Evolutionary conservation across 92 coral and sea anemone genomes (phyloP).

Genomic region (Siderastrea siderea): DNA sequence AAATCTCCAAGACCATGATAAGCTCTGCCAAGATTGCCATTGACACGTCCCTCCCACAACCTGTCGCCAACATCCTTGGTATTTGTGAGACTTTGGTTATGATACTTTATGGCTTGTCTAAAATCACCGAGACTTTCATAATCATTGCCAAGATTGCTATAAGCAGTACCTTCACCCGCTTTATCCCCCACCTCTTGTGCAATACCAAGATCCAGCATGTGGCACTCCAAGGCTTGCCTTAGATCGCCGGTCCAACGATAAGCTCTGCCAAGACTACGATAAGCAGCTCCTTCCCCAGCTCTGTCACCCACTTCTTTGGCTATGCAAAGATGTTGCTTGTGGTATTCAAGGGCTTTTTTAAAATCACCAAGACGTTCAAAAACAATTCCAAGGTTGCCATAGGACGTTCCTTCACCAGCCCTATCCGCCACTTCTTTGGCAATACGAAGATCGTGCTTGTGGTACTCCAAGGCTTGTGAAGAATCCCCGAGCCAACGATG

Average conservation of each 20-base stretch:
- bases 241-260: too few species aligned
- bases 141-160: too few species aligned
- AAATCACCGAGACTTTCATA: too few species aligned
- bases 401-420: neutral
- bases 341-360: neutral
- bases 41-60: neutral
- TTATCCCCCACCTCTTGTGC: too few species aligned
- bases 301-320: too few species aligned
- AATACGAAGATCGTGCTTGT: neutral
- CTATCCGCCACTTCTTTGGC: slow-evolving; percentile 1
- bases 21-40: neutral
- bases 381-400: neutral
- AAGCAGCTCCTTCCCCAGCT: too few species aligned
- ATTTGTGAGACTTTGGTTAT: neutral
- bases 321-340: neutral
- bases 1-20: neutral
- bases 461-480: neutral
- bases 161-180: too few species aligned
- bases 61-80: neutral
- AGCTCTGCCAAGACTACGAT: too few species aligned
- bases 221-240: too few species aligned
- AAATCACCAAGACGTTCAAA: neutral
- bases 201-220: too few species aligned
- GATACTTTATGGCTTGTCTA: too few species aligned
- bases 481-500: neutral